A percentile compares a stretch with the other conserved stretches of the same genome.
Conservation (phyloP, 2,888 invertebrate species). For the Cryptus viduatorius region DNA sequence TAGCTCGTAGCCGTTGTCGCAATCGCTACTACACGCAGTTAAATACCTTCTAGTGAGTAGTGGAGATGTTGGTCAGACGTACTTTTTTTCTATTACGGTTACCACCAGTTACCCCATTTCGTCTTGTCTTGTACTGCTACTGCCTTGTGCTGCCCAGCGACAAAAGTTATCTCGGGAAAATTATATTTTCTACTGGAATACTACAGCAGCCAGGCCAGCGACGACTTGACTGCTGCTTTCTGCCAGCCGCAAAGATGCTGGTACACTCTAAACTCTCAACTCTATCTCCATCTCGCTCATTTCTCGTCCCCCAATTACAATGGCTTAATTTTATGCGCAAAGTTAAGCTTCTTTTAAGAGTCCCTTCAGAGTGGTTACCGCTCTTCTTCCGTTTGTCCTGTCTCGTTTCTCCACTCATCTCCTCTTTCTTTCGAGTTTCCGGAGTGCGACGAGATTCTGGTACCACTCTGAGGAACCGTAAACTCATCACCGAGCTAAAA, state of each 20-base stretch:
- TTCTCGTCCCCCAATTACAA: conserved; percentile 79
- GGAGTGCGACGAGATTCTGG: conserved; percentile 57
- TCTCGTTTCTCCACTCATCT: conserved; percentile 54
- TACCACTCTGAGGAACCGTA: conserved; percentile 53
- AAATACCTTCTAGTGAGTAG: not conserved
- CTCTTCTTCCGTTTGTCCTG: conserved; percentile 58
- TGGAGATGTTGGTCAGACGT: not conserved
- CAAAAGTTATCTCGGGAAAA: conserved; percentile 80
- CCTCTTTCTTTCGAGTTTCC: conserved; percentile 55
- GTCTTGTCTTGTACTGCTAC: conserved; percentile 52
- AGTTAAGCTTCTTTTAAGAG: conserved; percentile 84
- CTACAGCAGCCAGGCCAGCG: conserved; percentile 53
- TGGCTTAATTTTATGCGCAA: conserved; percentile 84
- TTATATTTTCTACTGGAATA: conserved; percentile 77
- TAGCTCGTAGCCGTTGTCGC: not conserved
- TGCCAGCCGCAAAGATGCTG: conserved; percentile 68
- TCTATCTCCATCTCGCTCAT: conserved; percentile 50
- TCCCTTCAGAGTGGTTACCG: conserved; percentile 76
- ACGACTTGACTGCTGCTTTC: conserved; percentile 68
- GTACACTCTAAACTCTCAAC: conserved; percentile 50
- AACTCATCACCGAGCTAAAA: conserved; percentile 39
- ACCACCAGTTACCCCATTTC: conserved; percentile 27
- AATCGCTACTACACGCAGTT: conserved; percentile 8
- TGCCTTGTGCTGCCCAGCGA: conserved; percentile 64
- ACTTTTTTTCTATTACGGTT: conserved; percentile 34